Evolutionary conservation across 2,113 vertebrate species (phyloP), one percentile per base, ranked within the genome.

Genomic region (Eubucco bourcierii): DNA sequence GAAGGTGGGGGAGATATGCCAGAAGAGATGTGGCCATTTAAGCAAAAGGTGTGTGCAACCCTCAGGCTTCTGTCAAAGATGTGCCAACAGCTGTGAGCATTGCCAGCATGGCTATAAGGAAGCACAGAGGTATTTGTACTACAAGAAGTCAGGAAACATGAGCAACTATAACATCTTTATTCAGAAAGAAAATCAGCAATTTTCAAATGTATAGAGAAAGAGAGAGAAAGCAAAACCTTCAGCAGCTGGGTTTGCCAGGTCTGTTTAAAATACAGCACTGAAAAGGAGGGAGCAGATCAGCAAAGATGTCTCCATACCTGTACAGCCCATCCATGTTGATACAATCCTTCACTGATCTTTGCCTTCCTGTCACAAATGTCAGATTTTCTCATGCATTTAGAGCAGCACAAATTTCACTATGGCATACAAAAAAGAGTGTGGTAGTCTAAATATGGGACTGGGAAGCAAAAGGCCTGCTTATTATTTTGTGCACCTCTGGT

Each of bases 1-100:
- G 37, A 39, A 39, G 37, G 37, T 16, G 29, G 34, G 46, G 65
- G 24, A 61, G 77, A 23, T 33, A 63, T 50, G 12, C 47, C 34
- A 56, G 15, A n/a, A 70, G 58, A 39, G 18, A 39, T 17, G 23
- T 27, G 53, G 21, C 34, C 34, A 7, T 2, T 3, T 8, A 63
- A 47, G 56, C 52, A 79, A 65, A 88, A 75, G 34, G 6, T 28
- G n/a, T 21, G 31, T 41, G 24, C n/a, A 58, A 20, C 18, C 31
- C 33, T 52, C 41, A 10, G 76, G 41, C 65, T 60, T 46, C 65
- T 85, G 52, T 59, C 41, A 77, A 50, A 61, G 52, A 10, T 8
- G 2, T 7, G 25, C 29, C 70, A 53, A 53, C 56, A 91, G 76
- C 64, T 4, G 0, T 9, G 56, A 56, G 47, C 0, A 0, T 44